phyloP scores from a whole-genome alignment of 1,140 invertebrate genomes.

The Trichomalopsis sarcophagae region DNA sequence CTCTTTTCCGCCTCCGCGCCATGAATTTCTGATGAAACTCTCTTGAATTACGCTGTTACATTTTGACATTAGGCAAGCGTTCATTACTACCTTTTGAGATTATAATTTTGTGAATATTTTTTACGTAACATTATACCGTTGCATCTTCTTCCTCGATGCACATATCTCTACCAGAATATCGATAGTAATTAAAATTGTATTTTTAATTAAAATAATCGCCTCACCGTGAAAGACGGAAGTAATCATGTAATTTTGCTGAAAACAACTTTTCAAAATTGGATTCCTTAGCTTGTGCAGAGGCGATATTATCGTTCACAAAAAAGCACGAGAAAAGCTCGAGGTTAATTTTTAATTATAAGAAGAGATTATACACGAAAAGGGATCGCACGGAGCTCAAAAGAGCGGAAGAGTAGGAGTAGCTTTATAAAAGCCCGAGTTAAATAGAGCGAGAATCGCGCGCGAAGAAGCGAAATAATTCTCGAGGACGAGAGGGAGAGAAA shows the following conservation, averaged over 20 bases:
- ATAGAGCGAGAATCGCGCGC: not conserved
- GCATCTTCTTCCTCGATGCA: too few relatives aligned
- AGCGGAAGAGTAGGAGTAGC: not conserved
- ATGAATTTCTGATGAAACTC: not conserved
- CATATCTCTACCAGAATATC: too few relatives aligned
- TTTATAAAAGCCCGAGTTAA: conserved; percentile 30
- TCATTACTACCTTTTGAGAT: not conserved
- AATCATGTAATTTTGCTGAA: too few relatives aligned
- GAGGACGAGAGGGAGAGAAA: not conserved
- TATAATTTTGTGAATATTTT: not conserved
- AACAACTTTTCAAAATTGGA: too few relatives aligned
- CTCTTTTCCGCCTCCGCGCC: not conserved
- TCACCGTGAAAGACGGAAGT: too few relatives aligned
- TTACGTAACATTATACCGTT: too few relatives aligned
- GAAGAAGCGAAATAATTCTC: conserved; percentile 26
- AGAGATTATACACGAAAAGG: not conserved
- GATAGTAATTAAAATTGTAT: too few relatives aligned
- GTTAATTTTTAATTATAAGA: conserved; percentile 15
- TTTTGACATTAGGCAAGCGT: not conserved
- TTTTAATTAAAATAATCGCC: too few relatives aligned
- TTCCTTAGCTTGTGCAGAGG: too few relatives aligned
- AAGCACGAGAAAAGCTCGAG: not conserved
- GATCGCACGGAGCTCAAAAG: too few relatives aligned
- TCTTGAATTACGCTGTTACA: not conserved
- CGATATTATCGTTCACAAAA: too few relatives aligned